These are phyloP conservation scores for Lepisosteus oculatus DNA, from an alignment of 2,113 vertebrate genomes.

Conservation along the genomic window DNA sequence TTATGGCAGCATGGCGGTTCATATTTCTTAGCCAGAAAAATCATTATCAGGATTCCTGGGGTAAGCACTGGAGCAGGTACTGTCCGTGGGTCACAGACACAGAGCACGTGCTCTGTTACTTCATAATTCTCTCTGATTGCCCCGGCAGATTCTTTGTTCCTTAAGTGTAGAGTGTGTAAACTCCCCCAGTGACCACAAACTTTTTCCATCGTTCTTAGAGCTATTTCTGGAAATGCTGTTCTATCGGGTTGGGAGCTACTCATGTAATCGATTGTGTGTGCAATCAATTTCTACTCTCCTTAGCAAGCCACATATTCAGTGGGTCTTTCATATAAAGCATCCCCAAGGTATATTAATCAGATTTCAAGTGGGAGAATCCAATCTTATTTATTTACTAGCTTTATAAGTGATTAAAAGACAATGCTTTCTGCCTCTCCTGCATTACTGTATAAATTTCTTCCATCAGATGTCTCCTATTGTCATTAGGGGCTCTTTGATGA, in stretches of 20 bases:
- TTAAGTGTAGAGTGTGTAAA: not conserved
- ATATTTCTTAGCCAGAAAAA: not conserved
- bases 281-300: slow-evolving; percentile 59
- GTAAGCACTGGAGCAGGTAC: not conserved
- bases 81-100: not conserved
- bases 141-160: not conserved
- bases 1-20: not conserved
- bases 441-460: slow-evolving; percentile 54
- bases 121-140: slow-evolving; percentile 2
- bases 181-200: not conserved
- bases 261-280: slow-evolving; percentile 43
- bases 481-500: slow-evolving; percentile 49
- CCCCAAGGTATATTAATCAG: slow-evolving; percentile 67
- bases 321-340: slow-evolving; percentile 56
- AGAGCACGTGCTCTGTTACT: not conserved
- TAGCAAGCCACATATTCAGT: slow-evolving; percentile 63
- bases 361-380: slow-evolving; percentile 53
- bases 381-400: slow-evolving; percentile 65
- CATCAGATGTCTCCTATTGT: slow-evolving; percentile 49
- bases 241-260: slow-evolving; percentile 43
- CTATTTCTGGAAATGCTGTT: too few species aligned
- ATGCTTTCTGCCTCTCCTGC: slow-evolving; percentile 33
- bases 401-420: slow-evolving; percentile 55
- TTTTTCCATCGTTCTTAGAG: not conserved
- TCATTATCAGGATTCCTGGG: not conserved